Evolutionary conservation across 2,797 vertebrate genomes (phyloP), one percentile per base, ranked within the genome.

Genomic region (Melanotaenia nigrans): DNA sequence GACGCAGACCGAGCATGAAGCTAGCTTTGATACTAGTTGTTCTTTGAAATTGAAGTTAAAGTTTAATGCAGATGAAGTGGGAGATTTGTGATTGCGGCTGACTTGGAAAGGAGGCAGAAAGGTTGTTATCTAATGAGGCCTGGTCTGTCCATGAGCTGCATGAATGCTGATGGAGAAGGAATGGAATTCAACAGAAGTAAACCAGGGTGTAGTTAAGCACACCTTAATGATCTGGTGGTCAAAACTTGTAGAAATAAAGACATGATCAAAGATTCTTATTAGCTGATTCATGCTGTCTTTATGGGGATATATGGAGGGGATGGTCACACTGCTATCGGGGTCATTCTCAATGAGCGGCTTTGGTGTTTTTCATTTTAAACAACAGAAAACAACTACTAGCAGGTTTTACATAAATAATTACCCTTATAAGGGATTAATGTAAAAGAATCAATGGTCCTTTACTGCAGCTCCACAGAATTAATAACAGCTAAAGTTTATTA

Each of bases 61-160:
- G 54, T 56, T 59, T 76, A 71, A 55, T 45, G n/a, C 0, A 35
- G 20, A 54, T 47, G 64, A 69, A 69, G 55, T 24, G 62, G n/a
- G 8, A 25, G 1, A 10, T 24, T 25, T 54, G 3, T 14, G 1
- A 10, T 24, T 13, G 59, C 8, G 8, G 45, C 45, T 42, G 42
- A 47, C 16, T n/a, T 22, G 20, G 9, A 49, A 22, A 49, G 47
- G n/a, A n/a, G n/a, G 22, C 47, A 22, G 20, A 49, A 49, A 54
- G 8, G 24, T 24, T 54, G 51, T 54, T 4, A 54, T 54, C 22
- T 54, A 42, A 64, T 60, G 32, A 78, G 42, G 33, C 30, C 28
- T 47, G 13, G 18, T 14, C 25, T 25, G 53, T 68, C 49, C 47
- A 40, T 22, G 40, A 65, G 36, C 65, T 38, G 49, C 47, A n/a